Base-by-base conservation (phyloP, 2,888 invertebrate species). In the Tineola bisselliella region DNA sequence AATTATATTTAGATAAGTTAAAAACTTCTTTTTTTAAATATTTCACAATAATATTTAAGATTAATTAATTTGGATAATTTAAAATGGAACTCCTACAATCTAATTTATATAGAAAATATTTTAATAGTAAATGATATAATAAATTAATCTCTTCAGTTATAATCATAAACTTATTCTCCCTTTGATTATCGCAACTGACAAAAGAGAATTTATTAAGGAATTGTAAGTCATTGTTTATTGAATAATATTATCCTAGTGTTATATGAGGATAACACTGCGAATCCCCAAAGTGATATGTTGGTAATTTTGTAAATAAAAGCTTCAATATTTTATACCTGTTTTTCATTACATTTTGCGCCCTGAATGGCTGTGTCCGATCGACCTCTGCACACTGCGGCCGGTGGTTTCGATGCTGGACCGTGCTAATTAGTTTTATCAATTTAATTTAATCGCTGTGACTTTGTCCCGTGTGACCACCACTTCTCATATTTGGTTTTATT, bases 301-400 rank as follows among this genome's bases (percentile, higher is more conserved):
- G 76, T 84, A 84, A 84, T 86, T 86, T 87, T 87, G 84, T 84
- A 87, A 86, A 87, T 87, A 87, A 87, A 87, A 83, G 87, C 87
- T 87, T 87, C 86, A 76, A 84, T 48, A 48, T 48, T 48, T 48
- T 48, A 48, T 48, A 17, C 10, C 2, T 10, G n/a, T 48, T n/a
- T 48, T 48, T 48, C 15, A 48, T 38, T 38, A 38, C 38, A 48
- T 48, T 48, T 48, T 10, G 15, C n/a, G 48, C 15, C 38, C 10
- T 38, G 10, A 25, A 25, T 25, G 25, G 25, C n/a, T n/a, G n/a
- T 38, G n/a, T 38, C 10, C 38, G 38, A 38, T n/a, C 38, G 38
- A 38, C 38, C 38, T 6, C 38, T 38, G 38, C n/a, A n/a, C 38
- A 38, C 11, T 38, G 38, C 38, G 38, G 38, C 38, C n/a, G 38